These are phyloP conservation scores for Hippoglossus hippoglossus DNA, from an alignment of 2,797 vertebrate species.

Conservation along the genomic window DNA sequence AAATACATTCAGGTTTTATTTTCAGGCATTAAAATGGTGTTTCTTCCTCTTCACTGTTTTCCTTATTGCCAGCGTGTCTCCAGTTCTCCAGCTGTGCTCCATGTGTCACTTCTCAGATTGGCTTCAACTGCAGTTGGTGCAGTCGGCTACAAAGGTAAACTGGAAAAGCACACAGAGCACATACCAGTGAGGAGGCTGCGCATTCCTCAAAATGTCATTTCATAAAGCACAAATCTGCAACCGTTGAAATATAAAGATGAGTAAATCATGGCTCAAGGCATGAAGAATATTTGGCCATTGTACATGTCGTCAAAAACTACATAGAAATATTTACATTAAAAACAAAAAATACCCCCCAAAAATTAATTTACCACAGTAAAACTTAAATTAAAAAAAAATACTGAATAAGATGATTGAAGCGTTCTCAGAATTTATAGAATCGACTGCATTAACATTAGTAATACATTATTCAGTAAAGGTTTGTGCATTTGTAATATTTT, in stretches of 20 bases:
- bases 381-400: no score
- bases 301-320: no score
- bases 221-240: not conserved
- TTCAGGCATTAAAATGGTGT: not conserved
- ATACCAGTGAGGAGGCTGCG: not conserved
- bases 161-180: conserved; percentile 1
- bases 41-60: conserved; percentile 24
- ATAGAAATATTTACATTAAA: no score
- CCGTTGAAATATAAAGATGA: not conserved
- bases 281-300: no score
- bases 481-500: not conserved
- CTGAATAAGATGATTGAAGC: no score
- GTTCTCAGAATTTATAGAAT: no score
- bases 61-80: conserved; percentile 88
- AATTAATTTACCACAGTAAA: no score
- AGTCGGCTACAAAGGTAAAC: conserved; percentile 92
- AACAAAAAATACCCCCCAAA: no score
- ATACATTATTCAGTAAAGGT: no score
- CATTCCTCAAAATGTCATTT: not conserved
- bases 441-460: no score
- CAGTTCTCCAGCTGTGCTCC: conserved; percentile 92
- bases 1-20: not conserved
- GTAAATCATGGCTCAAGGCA: not conserved
- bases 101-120: conserved; percentile 93
- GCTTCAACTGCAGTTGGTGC: conserved; percentile 99